phyloP scores from a whole-genome alignment of 2,888 invertebrate genomes.

The Tiliacea citrago region DNA sequence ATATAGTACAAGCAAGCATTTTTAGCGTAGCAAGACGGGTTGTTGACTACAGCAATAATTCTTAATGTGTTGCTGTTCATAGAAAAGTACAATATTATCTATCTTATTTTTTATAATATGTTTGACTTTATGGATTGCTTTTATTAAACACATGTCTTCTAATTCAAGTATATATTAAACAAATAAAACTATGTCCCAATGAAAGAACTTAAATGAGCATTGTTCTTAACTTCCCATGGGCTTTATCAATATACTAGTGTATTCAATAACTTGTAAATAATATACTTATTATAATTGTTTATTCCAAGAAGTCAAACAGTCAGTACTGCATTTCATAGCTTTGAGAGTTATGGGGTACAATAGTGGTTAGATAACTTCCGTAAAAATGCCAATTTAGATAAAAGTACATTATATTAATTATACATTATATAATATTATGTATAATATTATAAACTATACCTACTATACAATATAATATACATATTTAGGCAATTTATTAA shows the following conservation, averaged over 20 bases:
- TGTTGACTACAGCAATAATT: slow-evolving; percentile 51
- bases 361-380: slow-evolving; percentile 29
- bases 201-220: background rate
- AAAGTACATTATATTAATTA: slow-evolving; percentile 43
- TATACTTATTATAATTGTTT: slow-evolving; percentile 27
- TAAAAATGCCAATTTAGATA: slow-evolving; percentile 51
- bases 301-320: slow-evolving; percentile 30
- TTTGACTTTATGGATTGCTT: slow-evolving; percentile 36
- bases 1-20: slow-evolving; percentile 57
- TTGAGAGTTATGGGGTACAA: slow-evolving; percentile 36
- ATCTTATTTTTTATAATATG: slow-evolving; percentile 41
- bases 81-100: slow-evolving; percentile 55
- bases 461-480: slow-evolving; percentile 17
- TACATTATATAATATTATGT: slow-evolving; percentile 37
- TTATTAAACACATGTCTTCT: slow-evolving; percentile 29
- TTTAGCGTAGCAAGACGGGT: slow-evolving; percentile 41
- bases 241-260: slow-evolving; percentile 13
- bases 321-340: slow-evolving; percentile 21
- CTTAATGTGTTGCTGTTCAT: slow-evolving; percentile 35
- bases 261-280: slow-evolving; percentile 36
- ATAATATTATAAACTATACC: slow-evolving; percentile 34
- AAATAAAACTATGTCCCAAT: slow-evolving; percentile 30
- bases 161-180: slow-evolving; percentile 20
- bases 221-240: slow-evolving; percentile 20
- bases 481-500: slow-evolving; percentile 28